Evolutionary conservation across 2,797 vertebrate species (phyloP).

Genomic region (Glossophaga mutica): DNA sequence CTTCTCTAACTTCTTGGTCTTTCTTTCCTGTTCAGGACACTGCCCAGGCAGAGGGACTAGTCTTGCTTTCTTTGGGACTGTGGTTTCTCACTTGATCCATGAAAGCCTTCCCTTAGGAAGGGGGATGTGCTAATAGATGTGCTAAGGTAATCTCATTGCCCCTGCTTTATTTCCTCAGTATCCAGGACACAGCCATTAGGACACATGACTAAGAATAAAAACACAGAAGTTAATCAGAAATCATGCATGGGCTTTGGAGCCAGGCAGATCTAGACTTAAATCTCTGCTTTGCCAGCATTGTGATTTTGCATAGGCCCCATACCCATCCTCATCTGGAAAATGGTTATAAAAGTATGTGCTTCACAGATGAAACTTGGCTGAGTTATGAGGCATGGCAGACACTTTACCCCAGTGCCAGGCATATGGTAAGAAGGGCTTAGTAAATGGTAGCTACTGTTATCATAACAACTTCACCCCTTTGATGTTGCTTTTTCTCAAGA

Average conservation of each 20-base stretch:
- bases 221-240: conserved; percentile 18
- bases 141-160: not conserved
- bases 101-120: not conserved
- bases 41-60: not conserved
- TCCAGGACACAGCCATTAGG: not conserved
- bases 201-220: not conserved
- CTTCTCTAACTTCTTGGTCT: not conserved
- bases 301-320: not conserved
- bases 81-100: not conserved
- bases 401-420: not conserved
- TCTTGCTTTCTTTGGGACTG: conserved; percentile 10
- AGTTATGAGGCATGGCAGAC: not conserved
- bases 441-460: not conserved
- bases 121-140: not conserved
- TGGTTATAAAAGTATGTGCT: not conserved
- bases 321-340: not conserved
- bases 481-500: conserved; percentile 14
- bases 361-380: not conserved
- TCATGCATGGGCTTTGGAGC: conserved; percentile 13
- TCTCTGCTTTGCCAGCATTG: not conserved
- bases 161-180: not conserved
- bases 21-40: not conserved
- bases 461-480: not conserved
- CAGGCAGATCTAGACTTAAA: not conserved
- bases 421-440: not conserved